Conservation (phyloP, 2,888 invertebrate species). For the Eupithecia centaureata region DNA sequence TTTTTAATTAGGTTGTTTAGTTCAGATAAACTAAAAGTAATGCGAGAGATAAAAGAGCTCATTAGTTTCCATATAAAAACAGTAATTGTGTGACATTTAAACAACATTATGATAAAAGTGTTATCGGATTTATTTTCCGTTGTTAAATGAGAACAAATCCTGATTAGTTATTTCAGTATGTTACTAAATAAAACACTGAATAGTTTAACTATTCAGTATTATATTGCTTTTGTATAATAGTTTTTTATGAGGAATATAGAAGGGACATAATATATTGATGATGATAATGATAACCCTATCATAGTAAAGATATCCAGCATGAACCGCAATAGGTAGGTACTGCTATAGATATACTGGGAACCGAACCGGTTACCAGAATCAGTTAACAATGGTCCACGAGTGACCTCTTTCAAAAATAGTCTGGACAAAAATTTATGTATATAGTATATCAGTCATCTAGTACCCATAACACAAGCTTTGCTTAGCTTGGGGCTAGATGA, state of each 20-base stretch:
- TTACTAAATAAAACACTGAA: not conserved
- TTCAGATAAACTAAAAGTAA: not conserved
- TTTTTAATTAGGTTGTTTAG: not conserved
- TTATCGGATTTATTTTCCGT: slow-evolving; percentile 30
- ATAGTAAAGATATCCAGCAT: not conserved
- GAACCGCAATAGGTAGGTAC: no score
- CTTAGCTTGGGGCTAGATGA: no score
- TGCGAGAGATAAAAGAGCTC: slow-evolving; percentile 9
- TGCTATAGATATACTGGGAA: no score
- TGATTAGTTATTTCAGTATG: not conserved
- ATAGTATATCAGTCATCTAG: no score
- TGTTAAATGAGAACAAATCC: slow-evolving; percentile 1
- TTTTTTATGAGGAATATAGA: no score
- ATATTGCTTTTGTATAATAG: no score
- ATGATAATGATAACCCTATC: not conserved
- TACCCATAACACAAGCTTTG: no score
- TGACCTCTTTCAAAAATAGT: not conserved
- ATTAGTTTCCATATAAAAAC: slow-evolving; percentile 12
- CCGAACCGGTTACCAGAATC: no score
- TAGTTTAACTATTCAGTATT: not conserved
- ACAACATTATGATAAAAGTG: slow-evolving; percentile 14
- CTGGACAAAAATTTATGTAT: not conserved
- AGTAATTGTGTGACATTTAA: slow-evolving; percentile 16
- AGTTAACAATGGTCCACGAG: no score
- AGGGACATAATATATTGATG: no score